Base-by-base conservation (phyloP, 2,888 invertebrate species). In the Polylopha cassiicola region DNA sequence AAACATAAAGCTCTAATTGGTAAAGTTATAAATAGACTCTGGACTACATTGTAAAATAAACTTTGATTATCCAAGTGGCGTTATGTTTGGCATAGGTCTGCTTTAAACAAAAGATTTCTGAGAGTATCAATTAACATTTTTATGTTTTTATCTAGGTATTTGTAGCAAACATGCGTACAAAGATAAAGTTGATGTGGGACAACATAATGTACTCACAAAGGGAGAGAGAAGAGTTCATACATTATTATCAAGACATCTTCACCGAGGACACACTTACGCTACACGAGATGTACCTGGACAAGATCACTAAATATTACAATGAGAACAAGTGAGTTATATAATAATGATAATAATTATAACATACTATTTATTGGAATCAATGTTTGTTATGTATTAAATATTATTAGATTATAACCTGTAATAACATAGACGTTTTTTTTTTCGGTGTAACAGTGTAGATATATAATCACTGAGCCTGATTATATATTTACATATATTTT, bases 261-360 rank as follows among this genome's bases (percentile, higher is more conserved):
- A 92, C 91, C 0, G 96, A 97, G 60, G 94, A 94, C 67, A 80
- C 95, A 1, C 79, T 97, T 5, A 89, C 90, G 1, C 64, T 92
- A 10, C 95, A 95, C 61, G 95, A 97, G 65, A 66, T 90, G 27
- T 94, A 97, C 68, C 77, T 93, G 3, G 88, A 90, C 7, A 90
- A 89, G 58, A 80, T 95, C 17, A 88, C 88, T 31, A 80, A 78
- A 8, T 92, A 85, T 65, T 92, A 91, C 58, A 79, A 89, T 31
- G 84, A 87, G 0, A 89, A 93, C 58, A 87, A 87, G 89, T 89
- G 58, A 77, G 84, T 73, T 15, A 27, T 4, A 15, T 4, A 5
- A 8, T 11, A 30, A 4, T 10, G 10, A 18, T 3, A 1, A n/a
- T 16, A 0, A 28, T 8, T 9, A 29, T 1, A 18, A 7, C 2